Evolutionary conservation across 2,888 invertebrate species (phyloP).

Genomic region (Xanthia togata): DNA sequence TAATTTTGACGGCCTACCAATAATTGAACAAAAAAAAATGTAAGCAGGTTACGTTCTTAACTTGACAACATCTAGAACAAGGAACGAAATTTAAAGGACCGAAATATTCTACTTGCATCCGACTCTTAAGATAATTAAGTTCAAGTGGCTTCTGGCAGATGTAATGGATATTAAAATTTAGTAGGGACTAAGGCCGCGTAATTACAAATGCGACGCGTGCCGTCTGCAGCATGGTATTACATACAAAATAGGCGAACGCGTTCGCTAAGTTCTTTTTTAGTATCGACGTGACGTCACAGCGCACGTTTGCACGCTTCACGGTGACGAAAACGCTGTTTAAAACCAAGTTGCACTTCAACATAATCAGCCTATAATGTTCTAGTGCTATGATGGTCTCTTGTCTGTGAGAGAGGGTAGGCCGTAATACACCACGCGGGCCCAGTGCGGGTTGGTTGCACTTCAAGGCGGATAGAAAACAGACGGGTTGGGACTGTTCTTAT

Average conservation of each 20-base stretch:
- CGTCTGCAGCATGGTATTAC: slow-evolving; percentile 4
- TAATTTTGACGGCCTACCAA: neutral
- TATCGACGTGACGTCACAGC: slow-evolving; percentile 9
- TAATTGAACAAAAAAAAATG: neutral
- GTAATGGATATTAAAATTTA: slow-evolving; percentile 26
- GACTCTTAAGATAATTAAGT: slow-evolving; percentile 21
- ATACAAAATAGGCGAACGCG: slow-evolving; percentile 7
- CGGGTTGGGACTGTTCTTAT: neutral
- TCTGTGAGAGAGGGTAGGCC: neutral
- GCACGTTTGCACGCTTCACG: neutral
- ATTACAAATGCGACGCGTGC: slow-evolving; percentile 22
- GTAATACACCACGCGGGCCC: neutral
- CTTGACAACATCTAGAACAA: neutral
- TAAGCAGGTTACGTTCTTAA: neutral
- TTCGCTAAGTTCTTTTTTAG: neutral
- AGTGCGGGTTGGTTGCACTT: neutral
- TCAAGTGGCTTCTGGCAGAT: slow-evolving; percentile 21
- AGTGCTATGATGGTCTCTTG: neutral
- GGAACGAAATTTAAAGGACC: neutral
- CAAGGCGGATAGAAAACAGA: neutral
- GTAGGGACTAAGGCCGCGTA: neutral
- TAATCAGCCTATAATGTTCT: neutral
- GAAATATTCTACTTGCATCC: neutral
- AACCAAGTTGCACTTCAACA: neutral
- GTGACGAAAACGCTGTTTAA: neutral